Conservation (phyloP, 2,113 vertebrate species). For the Esox niger region DNA sequence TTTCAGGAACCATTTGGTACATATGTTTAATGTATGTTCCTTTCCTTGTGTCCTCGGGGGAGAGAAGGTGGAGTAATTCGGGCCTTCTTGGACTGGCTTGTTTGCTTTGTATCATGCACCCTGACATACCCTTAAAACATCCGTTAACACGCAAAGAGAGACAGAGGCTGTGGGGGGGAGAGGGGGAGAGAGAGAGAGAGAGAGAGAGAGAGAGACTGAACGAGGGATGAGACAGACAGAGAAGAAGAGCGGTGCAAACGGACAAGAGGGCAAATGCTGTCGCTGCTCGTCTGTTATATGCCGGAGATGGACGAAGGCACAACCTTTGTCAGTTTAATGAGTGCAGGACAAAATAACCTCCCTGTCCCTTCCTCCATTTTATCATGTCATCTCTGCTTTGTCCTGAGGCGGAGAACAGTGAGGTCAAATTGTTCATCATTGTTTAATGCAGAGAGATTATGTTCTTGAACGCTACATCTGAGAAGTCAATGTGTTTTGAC, state of each 20-base stretch:
- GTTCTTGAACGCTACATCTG: too few relatives aligned
- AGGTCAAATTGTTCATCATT: too few relatives aligned
- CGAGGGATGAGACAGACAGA: too few relatives aligned
- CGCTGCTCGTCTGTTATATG: conserved; percentile 35
- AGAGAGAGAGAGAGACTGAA: too few relatives aligned
- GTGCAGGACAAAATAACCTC: too few relatives aligned
- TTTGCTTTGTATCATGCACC: conserved; percentile 56
- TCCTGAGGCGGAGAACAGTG: not conserved
- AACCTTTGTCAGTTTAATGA: not conserved
- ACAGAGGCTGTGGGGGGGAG: conserved; percentile 47
- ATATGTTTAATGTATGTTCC: conserved; percentile 58
- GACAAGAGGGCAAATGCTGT: too few relatives aligned
- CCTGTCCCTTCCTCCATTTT: not conserved
- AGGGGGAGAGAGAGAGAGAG: too few relatives aligned
- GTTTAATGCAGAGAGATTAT: too few relatives aligned
- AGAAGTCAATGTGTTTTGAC: too few relatives aligned
- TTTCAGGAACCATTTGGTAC: conserved; percentile 31
- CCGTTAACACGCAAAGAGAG: conserved; percentile 62
- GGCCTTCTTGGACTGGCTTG: conserved; percentile 44
- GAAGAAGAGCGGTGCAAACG: too few relatives aligned
- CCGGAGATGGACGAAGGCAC: conserved; percentile 16
- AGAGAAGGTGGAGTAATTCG: conserved; percentile 33
- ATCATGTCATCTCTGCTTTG: not conserved
- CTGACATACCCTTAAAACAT: conserved; percentile 66
- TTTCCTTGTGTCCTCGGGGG: conserved; percentile 45